These are phyloP conservation scores for Motacilla tschutschensis DNA, from an alignment of 2,113 vertebrate genomes.

Conservation along the genomic window DNA sequence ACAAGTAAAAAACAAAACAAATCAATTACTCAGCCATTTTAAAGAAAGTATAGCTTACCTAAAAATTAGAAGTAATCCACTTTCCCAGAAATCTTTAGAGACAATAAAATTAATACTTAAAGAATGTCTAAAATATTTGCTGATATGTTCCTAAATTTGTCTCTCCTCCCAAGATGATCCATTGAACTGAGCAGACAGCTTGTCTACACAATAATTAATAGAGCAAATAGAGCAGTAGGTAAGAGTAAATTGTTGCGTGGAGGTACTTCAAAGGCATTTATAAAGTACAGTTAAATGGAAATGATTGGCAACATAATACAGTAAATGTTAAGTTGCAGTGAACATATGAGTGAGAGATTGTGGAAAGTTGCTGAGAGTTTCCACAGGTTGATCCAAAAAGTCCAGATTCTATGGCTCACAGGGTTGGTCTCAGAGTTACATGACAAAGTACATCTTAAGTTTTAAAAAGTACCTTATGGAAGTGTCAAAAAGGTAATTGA, in stretches of 20 bases:
- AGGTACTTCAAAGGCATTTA: background rate
- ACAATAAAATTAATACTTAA: background rate
- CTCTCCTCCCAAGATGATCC: background rate
- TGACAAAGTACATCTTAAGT: background rate
- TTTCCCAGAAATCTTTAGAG: background rate
- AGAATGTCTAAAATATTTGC: background rate
- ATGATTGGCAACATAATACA: background rate
- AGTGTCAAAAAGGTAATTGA: background rate
- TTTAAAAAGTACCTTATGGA: background rate
- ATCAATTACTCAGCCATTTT: background rate
- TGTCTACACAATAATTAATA: background rate
- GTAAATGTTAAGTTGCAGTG: background rate
- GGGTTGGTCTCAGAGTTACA: accelerated
- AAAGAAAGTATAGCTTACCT: background rate
- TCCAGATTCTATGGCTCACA: background rate
- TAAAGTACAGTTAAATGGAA: background rate
- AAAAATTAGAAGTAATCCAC: background rate
- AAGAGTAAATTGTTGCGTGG: background rate
- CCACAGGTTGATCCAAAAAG: background rate
- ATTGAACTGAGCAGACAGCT: background rate
- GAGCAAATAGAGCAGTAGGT: background rate
- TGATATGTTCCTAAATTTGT: background rate
- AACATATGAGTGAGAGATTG: background rate
- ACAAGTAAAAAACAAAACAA: background rate
- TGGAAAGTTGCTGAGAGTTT: background rate